Evolutionary conservation across 2,113 vertebrate species (phyloP), one percentile per base, ranked within the genome.

Genomic region (Dinomys branickii): DNA sequence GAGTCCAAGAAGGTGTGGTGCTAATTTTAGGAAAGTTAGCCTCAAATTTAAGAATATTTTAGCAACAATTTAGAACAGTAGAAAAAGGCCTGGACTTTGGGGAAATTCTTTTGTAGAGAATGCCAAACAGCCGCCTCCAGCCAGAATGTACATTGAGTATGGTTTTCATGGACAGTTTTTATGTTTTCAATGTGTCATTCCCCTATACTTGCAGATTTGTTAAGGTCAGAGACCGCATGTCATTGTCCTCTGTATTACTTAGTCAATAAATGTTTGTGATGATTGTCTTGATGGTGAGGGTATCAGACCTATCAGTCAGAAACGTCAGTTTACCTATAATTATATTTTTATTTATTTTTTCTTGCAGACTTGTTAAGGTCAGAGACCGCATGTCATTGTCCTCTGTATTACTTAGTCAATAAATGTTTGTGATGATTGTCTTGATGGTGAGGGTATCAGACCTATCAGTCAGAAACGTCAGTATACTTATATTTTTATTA

Each of bases 401-500:
- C 90, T 94, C 30, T 90, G 7, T 95, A 4, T 78, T 81, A 56
- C 26, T 47, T 7, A 33, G 38, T 96, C 59, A 90, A 3, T 41
- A 65, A 89, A 86, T 75, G 61, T 87, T 75, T 91, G 33, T 47
- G 59, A 19, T 75, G 30, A 59, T 44, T 44, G 26, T 84, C 54
- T 87, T 90, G 61, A 50, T 89, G 61, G 56, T 94, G 35, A 91
- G 61, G n/a, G 4, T 4, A 1, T 77, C 88, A 54, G 63, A 96
- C 75, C 93, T 52, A 75, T 58, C 94, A 96, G 90, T 88, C 41
- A 94, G 85, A 90, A 87, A 85, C 71, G 56, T 73, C 61, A 96
- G 19, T 90, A 50, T 87, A 81, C 41, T 22, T 94, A 1, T 94
- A 95, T n/a, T 96, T 89, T 96, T 77, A 86, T 90, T 96, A 96